Conservation (phyloP, 2,797 vertebrate genomes). For the Scleropages formosus region DNA sequence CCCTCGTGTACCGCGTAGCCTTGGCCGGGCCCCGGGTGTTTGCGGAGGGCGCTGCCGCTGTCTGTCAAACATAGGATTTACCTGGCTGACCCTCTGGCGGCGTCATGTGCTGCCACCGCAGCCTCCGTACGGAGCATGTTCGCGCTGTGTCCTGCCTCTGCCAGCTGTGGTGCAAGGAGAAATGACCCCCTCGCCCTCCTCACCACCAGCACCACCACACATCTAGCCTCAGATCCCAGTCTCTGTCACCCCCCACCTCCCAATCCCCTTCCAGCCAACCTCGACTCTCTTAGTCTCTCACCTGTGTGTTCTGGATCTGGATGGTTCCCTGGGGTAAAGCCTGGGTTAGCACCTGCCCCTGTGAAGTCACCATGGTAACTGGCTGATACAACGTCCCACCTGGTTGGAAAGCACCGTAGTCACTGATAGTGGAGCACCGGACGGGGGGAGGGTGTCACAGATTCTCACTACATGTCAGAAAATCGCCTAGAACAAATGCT, state of each 20-base stretch:
- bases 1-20: slow-evolving; percentile 57
- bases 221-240: slow-evolving; percentile 1
- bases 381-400: slow-evolving; percentile 98
- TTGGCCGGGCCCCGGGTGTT: slow-evolving; percentile 46
- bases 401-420: slow-evolving; percentile 51
- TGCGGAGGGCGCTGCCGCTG: slow-evolving; percentile 46
- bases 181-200: not conserved
- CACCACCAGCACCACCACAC: not conserved
- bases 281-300: slow-evolving; percentile 54
- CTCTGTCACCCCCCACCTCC: not conserved
- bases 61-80: slow-evolving; percentile 54
- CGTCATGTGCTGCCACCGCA: slow-evolving; percentile 15
- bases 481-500: no score
- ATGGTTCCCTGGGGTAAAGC: slow-evolving; percentile 89
- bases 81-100: slow-evolving; percentile 41
- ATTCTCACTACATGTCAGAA: no score
- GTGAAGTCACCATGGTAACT: slow-evolving; percentile 98
- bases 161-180: not conserved
- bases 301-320: slow-evolving; percentile 96
- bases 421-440: slow-evolving; percentile 6
- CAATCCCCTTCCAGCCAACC: not conserved
- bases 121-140: not conserved
- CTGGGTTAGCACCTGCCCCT: slow-evolving; percentile 96
- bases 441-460: no score
- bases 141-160: no score